Percentiles rank a stretch among this genome's conserved stretches.
phyloP scores from a whole-genome alignment of 2,113 vertebrate species.

The Ptychochromis oligacanthus region DNA sequence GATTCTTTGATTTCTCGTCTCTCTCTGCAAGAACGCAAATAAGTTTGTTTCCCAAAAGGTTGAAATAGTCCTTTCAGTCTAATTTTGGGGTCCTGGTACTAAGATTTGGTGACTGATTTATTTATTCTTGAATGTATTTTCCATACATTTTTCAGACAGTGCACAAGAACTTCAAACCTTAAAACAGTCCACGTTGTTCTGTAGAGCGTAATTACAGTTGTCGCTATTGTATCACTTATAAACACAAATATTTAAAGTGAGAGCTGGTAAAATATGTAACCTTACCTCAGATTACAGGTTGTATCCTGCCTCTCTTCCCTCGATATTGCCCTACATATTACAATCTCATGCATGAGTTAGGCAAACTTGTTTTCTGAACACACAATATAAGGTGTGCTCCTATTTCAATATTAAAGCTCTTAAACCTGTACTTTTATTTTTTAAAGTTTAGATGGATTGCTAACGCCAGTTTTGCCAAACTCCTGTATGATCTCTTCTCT shows the following conservation, averaged over 20 bases:
- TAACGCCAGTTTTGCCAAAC: conserved; percentile 26
- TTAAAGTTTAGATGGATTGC: conserved; percentile 6
- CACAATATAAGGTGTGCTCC: background rate
- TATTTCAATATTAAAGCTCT: background rate
- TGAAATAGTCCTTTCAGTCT: background rate
- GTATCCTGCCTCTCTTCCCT: conserved; percentile 16
- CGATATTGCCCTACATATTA: background rate
- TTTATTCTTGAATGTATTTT: background rate
- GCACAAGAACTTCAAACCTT: too few species aligned
- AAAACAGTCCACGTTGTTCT: background rate
- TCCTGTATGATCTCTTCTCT: conserved; percentile 46
- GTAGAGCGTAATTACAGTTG: background rate
- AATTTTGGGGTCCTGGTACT: background rate
- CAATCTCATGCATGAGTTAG: conserved; percentile 46
- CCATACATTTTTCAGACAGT: background rate
- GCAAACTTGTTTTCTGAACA: conserved; percentile 28
- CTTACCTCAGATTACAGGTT: background rate
- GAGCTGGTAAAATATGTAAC: background rate
- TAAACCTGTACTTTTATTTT: background rate
- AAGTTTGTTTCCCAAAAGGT: too few species aligned
- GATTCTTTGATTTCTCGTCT: too few species aligned
- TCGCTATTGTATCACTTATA: background rate
- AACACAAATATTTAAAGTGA: background rate
- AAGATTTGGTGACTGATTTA: background rate
- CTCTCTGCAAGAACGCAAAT: too few species aligned